Base-by-base conservation (phyloP, 1,140 invertebrate species). In the Zaprionus africanus region DNA sequence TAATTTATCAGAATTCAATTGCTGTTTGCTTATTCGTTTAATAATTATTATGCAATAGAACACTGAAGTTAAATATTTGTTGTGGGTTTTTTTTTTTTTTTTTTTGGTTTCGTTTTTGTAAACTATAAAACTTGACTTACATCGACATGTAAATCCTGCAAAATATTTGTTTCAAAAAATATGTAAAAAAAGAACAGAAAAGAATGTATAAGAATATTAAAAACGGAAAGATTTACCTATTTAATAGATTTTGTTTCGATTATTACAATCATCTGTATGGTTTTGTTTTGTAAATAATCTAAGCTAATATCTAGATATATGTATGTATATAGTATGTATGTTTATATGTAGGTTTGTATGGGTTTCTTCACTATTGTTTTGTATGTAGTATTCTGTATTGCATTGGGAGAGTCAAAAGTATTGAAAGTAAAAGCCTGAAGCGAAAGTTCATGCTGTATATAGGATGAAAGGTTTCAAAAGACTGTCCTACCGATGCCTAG, bases 71-170 rank as follows among this genome's bases (percentile, higher is more conserved):
- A 73, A 69, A 64, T 76, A 71, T 72, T 73, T 67, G 70, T 67
- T 67, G 43, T 64, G 56, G 54, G 1, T 46, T 72, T 63, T 24
- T 59, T 31, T 59, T 60, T 46, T 56, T 26, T 63, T 65, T 79
- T 60, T 49, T 26, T 22, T 22, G 22, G 22, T 22, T 22, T 67
- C 28, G 59, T 72, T 54, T 77, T 71, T 67, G 49, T 75, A 74
- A 91, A 83, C 82, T 90, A 90, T 90, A 90, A 81, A 83, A 79
- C 76, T 92, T 91, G 90, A 93, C 94, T 94, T 94, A 94, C 94
- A 93, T 94, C 94, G 92, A 94, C 94, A 93, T 94, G 93, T 93
- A 94, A 94, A 92, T 93, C 94, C 94, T 94, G 94, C 78, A 94
- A 94, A 92, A 80, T 76, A 91, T 92, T 90, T 79, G 68, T 78